These are phyloP conservation scores for Meandrusa payeni DNA, from an alignment of 2,888 invertebrate species.

Conservation along the genomic window DNA sequence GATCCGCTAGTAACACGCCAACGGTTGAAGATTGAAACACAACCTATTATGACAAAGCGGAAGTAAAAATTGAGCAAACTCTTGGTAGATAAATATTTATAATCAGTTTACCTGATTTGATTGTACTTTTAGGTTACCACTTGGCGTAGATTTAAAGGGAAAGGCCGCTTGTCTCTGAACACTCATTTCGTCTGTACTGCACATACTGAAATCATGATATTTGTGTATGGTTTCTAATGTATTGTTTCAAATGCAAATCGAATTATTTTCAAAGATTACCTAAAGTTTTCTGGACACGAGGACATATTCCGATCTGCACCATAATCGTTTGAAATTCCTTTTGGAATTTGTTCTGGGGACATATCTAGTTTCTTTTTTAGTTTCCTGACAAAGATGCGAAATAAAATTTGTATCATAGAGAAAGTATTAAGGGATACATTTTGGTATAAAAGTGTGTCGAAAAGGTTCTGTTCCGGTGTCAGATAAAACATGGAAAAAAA, in stretches of 20 bases:
- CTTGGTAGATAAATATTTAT: not conserved
- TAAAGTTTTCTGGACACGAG: constrained; percentile 58
- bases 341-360: constrained; percentile 49
- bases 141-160: constrained; percentile 84
- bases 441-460: no score
- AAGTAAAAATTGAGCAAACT: not conserved
- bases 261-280: constrained; percentile 37
- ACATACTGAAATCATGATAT: constrained; percentile 40
- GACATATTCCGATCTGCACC: constrained; percentile 45
- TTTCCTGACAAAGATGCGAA: constrained; percentile 44
- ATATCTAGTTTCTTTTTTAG: constrained; percentile 52
- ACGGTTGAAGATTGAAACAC: constrained; percentile 85
- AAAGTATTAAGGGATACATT: no score
- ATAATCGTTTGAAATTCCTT: constrained; percentile 46
- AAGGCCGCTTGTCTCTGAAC: constrained; percentile 65
- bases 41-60: constrained; percentile 65
- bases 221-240: not conserved
- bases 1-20: constrained; percentile 85
- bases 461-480: no score
- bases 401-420: no score
- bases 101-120: constrained; percentile 81
- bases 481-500: no score
- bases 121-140: constrained; percentile 85
- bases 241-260: not conserved
- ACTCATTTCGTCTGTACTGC: constrained; percentile 47